A percentile compares a stretch with the other conserved stretches of the same genome.
Conservation (phyloP, 2,113 vertebrate genomes). For the Sinocyclocheilus rhinocerous region DNA sequence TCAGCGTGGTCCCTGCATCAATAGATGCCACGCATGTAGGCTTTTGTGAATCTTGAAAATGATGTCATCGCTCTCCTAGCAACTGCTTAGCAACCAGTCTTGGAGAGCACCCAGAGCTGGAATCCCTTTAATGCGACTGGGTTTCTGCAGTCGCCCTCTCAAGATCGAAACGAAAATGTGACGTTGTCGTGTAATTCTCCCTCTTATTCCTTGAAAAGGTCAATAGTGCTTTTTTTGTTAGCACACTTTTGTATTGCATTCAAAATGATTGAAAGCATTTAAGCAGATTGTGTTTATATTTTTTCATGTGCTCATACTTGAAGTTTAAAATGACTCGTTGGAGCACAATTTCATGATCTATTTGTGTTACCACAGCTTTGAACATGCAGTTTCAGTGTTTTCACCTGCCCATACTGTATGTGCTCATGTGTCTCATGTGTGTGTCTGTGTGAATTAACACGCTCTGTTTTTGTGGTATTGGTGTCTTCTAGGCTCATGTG, state of each 20-base stretch:
- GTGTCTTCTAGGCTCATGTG: conserved; percentile 60
- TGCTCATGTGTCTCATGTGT: not conserved
- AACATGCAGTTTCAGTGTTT: not conserved
- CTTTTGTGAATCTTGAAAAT: conserved; percentile 32
- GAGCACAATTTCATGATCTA: not conserved
- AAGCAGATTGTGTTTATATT: not conserved
- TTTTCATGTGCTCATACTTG: not conserved
- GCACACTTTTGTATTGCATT: not conserved
- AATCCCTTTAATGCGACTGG: conserved; percentile 40
- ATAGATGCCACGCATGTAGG: not conserved
- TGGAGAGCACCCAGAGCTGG: conserved; percentile 15
- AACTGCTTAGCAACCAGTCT: conserved; percentile 36
- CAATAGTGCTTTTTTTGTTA: not conserved
- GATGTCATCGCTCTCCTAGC: conserved; percentile 23
- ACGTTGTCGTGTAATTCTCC: conserved; percentile 17
- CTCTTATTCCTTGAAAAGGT: not conserved
- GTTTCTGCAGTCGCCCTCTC: conserved; percentile 19
- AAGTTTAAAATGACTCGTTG: not conserved
- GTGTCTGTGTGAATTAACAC: conserved; percentile 24
- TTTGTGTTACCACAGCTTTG: not conserved
- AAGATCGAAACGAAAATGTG: not conserved
- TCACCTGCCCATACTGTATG: conserved; percentile 11
- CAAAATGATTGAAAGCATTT: not conserved
- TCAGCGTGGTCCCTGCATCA: not conserved
- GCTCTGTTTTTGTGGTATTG: conserved; percentile 39